Evolutionary conservation across 2,113 vertebrate species (phyloP).

Genomic region (Coracopsis vasa): DNA sequence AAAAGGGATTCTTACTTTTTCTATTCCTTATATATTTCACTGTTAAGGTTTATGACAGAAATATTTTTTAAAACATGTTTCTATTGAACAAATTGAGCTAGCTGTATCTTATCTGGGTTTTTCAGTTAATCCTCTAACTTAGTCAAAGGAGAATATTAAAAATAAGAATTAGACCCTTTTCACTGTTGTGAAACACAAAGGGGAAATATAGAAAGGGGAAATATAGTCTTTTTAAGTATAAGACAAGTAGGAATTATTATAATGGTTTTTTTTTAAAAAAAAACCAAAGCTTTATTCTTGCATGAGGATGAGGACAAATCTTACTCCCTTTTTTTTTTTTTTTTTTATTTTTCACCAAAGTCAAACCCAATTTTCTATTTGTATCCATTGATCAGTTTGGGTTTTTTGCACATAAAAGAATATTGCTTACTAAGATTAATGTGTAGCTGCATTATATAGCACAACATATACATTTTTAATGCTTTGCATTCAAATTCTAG

Average conservation of each 20-base stretch:
- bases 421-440: not conserved
- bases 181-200: not conserved
- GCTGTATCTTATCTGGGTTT: conserved; percentile 10
- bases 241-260: not conserved
- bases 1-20: not conserved
- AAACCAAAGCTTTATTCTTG: not conserved
- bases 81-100: conserved; percentile 13
- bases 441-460: not conserved
- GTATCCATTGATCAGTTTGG: not conserved
- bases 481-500: not conserved
- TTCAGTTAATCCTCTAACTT: conserved; percentile 39
- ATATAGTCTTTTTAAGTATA: not conserved
- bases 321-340: not conserved
- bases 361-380: not conserved
- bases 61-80: not conserved
- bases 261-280: not conserved
- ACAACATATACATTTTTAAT: not conserved
- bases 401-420: not conserved
- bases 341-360: not conserved
- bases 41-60: not conserved
- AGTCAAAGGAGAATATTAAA: conserved; percentile 32
- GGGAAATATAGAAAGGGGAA: too few species aligned
- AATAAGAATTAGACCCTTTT: not conserved
- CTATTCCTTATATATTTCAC: not conserved
- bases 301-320: not conserved